phyloP scores from a whole-genome alignment of 2,888 invertebrate genomes.

The Deilephila elpenor region DNA sequence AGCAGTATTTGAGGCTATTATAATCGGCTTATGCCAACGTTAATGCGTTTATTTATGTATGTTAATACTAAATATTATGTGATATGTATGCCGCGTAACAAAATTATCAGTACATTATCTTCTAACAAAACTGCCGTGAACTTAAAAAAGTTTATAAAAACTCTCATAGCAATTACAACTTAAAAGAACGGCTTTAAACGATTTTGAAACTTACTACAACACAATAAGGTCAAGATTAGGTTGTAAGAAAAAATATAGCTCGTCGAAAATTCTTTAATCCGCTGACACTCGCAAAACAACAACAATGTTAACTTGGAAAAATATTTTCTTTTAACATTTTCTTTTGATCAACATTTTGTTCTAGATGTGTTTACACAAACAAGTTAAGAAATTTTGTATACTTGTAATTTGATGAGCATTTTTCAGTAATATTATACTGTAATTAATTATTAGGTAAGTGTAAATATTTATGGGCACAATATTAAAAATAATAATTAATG shows the following conservation, averaged over 20 bases:
- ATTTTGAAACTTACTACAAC: slow-evolving; percentile 33
- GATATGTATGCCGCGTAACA: not conserved
- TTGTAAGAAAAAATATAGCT: slow-evolving; percentile 19
- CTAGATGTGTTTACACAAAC: slow-evolving; percentile 21
- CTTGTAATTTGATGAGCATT: not conserved
- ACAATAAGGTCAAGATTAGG: slow-evolving; percentile 1
- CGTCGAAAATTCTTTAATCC: slow-evolving; percentile 20
- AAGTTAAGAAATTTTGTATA: slow-evolving; percentile 13
- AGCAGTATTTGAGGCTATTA: too few relatives aligned
- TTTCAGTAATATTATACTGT: not conserved
- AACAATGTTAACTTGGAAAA: slow-evolving; percentile 29
- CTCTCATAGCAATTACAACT: slow-evolving; percentile 1
- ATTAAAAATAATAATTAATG: too few relatives aligned
- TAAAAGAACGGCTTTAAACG: not conserved
- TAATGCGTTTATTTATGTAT: not conserved
- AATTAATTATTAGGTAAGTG: too few relatives aligned
- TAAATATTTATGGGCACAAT: too few relatives aligned
- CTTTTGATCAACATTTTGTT: slow-evolving; percentile 25
- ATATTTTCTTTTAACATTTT: slow-evolving; percentile 29
- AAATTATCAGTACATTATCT: not conserved
- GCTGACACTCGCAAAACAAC: slow-evolving; percentile 25
- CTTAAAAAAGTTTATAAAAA: not conserved
- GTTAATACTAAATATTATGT: not conserved
- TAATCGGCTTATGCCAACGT: too few relatives aligned
- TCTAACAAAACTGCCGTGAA: not conserved